These are phyloP conservation scores for Sternotherus odoratus DNA, from an alignment of 2,797 vertebrate species.

Conservation along the genomic window DNA sequence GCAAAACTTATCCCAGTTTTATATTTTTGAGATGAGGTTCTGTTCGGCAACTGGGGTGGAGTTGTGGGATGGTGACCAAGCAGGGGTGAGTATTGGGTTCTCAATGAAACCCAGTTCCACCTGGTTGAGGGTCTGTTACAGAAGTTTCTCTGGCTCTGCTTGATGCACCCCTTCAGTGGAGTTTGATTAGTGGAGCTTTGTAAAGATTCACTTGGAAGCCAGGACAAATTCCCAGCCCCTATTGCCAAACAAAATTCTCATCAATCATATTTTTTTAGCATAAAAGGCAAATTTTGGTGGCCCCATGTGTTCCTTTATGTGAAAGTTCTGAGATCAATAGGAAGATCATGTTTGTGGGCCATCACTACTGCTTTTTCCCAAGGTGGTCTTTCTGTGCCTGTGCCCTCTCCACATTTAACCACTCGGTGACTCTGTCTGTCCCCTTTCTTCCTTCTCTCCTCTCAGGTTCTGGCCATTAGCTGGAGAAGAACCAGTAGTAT, in stretches of 20 bases:
- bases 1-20: too few species aligned
- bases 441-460: background rate
- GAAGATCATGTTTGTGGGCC: fast-evolving
- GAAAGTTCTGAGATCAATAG: background rate
- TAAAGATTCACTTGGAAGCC: background rate
- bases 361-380: background rate
- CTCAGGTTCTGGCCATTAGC: background rate
- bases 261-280: background rate
- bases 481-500: background rate
- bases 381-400: background rate
- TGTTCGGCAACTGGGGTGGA: background rate
- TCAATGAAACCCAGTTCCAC: background rate
- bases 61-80: background rate
- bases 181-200: background rate
- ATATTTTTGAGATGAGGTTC: background rate
- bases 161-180: background rate
- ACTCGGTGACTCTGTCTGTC: background rate
- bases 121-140: too few species aligned
- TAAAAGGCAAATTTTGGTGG: background rate
- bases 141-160: background rate
- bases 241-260: background rate
- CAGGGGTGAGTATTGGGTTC: background rate
- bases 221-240: background rate
- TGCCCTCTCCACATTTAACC: background rate
- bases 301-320: background rate